These are phyloP conservation scores for Xenus cinereus DNA, from an alignment of 2,113 vertebrate genomes.

Conservation along the genomic window DNA sequence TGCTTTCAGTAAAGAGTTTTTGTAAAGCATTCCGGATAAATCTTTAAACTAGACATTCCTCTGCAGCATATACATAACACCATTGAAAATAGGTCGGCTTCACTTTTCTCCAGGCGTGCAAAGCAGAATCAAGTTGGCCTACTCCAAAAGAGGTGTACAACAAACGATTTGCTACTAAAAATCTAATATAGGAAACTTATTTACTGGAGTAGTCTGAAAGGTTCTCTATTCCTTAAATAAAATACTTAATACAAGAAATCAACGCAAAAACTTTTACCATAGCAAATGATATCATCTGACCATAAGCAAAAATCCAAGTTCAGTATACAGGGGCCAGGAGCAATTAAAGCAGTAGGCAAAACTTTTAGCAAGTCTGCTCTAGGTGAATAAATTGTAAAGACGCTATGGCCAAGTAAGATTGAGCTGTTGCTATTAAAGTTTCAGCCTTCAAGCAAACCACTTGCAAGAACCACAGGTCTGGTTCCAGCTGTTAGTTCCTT, in stretches of 20 bases:
- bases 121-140: not conserved
- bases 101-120: not conserved
- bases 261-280: not conserved
- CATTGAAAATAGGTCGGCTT: not conserved
- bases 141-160: not conserved
- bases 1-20: not conserved
- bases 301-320: not conserved
- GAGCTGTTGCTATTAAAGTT: not conserved
- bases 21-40: not conserved
- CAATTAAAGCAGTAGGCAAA: not conserved
- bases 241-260: not conserved
- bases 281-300: not conserved
- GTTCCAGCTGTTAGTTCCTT: not conserved
- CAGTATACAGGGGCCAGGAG: not conserved
- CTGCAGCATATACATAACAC: not conserved
- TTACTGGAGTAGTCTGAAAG: not conserved
- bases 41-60: not conserved
- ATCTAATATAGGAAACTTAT: not conserved
- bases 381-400: not conserved
- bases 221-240: not conserved
- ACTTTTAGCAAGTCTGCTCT: not conserved
- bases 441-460: not conserved
- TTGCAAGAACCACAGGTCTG: not conserved
- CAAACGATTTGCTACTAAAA: not conserved
- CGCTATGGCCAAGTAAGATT: not conserved